These are phyloP conservation scores for Anagyrus pseudococci DNA, from an alignment of 2,888 invertebrate genomes.

Conservation along the genomic window DNA sequence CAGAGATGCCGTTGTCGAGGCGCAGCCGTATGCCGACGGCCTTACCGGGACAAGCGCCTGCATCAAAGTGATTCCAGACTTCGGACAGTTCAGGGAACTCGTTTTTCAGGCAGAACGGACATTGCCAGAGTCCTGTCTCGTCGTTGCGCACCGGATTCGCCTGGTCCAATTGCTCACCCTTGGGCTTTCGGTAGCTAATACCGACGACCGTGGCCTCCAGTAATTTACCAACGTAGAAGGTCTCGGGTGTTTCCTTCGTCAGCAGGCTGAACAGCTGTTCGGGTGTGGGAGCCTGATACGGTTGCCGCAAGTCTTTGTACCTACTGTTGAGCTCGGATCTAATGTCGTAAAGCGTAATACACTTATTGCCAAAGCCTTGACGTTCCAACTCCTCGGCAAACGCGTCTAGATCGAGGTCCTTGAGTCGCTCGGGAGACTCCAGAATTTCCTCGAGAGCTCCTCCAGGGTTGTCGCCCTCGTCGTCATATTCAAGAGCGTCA, in stretches of 20 bases:
- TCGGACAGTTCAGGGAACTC: slow-evolving; percentile 96
- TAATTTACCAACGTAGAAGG: slow-evolving; percentile 89
- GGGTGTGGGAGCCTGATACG: slow-evolving; percentile 79
- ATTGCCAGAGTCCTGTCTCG: slow-evolving; percentile 95
- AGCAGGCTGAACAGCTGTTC: slow-evolving; percentile 94
- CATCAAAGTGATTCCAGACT: slow-evolving; percentile 99
- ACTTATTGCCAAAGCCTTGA: slow-evolving; percentile 85
- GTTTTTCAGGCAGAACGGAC: slow-evolving; percentile 95
- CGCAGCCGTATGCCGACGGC: slow-evolving; percentile 90
- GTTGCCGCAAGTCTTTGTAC: slow-evolving; percentile 86
- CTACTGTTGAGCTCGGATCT: slow-evolving; percentile 92
- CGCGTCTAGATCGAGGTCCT: slow-evolving; percentile 96
- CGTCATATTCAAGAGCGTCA: slow-evolving; percentile 97
- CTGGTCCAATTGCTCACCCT: slow-evolving; percentile 91
- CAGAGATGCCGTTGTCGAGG: slow-evolving; percentile 90
- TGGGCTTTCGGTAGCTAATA: slow-evolving; percentile 86
- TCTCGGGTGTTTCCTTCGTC: slow-evolving; percentile 94
- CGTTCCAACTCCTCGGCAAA: slow-evolving; percentile 97
- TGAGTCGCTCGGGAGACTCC: slow-evolving; percentile 90
- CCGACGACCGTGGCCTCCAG: slow-evolving; percentile 82
- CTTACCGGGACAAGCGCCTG: slow-evolving; percentile 93
- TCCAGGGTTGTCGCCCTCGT: slow-evolving; percentile 95
- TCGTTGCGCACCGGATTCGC: slow-evolving; percentile 96
- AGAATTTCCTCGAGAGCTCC: slow-evolving; percentile 97
- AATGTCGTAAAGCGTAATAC: slow-evolving; percentile 96